Base-by-base conservation (phyloP, 2,888 invertebrate species). In the Drosophila mayaguana region DNA sequence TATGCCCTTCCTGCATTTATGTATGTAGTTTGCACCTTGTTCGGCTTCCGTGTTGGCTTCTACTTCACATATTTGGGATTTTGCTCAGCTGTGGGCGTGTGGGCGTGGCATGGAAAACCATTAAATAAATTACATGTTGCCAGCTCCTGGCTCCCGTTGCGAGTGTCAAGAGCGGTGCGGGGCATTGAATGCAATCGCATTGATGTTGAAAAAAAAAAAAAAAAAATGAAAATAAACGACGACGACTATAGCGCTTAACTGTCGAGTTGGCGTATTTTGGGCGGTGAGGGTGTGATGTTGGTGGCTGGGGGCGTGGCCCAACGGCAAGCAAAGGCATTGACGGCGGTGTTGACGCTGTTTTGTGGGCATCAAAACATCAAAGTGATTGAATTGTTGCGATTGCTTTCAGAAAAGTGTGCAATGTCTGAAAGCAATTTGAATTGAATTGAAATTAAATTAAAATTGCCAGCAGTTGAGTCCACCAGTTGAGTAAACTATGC, bases 81-180 rank as follows among this genome's bases (percentile, higher is more conserved):
- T 77, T 59, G 56, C 40, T 38, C 50, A 46, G 34, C 28, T 62
- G 62, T 66, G 72, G 55, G 70, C 50, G 72, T 59, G 62, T 66
- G 72, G 55, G 70, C 50, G 72, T 62, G 67, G 75, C 67, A 72
- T 69, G 75, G 64, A 79, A 87, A 90, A 89, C 91, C 91, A 91
- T 91, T 91, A 92, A 89, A 91, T 91, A 91, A 91, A 91, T 92
- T 91, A 91, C 89, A 83, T 91, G 78, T 59, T 88, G 87, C 46
- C 69, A 65, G 50, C 74, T 72, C 9, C 64, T 54, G 56, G 38
- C 69, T 68, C 54, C 75, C 66, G 70, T 74, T 54, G 54, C 34
- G 62, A 64, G 78, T 78, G 70, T 70, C 25, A 14, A 28, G 72
- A 45, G 69, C 51, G 71, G 54, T 36, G 53, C 62, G 46, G 59